Evolutionary conservation across 2,797 vertebrate genomes (phyloP).

Genomic region (Phylloscopus collybita): DNA sequence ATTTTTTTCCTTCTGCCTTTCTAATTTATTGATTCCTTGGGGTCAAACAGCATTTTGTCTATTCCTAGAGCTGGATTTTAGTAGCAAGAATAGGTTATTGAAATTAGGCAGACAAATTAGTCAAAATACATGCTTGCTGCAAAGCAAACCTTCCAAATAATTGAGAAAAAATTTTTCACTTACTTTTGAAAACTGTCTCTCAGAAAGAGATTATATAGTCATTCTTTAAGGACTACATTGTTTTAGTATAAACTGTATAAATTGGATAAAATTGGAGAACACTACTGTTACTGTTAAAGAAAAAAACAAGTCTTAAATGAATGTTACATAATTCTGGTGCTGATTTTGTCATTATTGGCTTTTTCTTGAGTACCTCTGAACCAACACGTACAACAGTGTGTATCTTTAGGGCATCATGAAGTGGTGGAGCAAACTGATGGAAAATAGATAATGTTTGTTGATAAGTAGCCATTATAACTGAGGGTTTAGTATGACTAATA

Average conservation of each 20-base stretch:
- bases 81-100: not conserved
- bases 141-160: not conserved
- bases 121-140: not conserved
- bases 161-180: not conserved
- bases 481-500: not conserved
- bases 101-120: not conserved
- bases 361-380: slow-evolving; percentile 15
- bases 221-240: not conserved
- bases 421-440: not conserved
- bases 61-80: not conserved
- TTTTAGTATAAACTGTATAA: not conserved
- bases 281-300: not conserved
- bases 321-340: not conserved
- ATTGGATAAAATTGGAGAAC: not conserved
- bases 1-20: not conserved
- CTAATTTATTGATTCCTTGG: not conserved
- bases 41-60: not conserved
- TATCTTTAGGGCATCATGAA: not conserved
- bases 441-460: not conserved
- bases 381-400: not conserved
- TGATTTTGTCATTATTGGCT: not conserved
- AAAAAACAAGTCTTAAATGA: not conserved
- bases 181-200: not conserved
- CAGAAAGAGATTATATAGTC: not conserved
- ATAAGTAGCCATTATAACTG: not conserved